A percentile compares a stretch with the other conserved stretches of the same genome.
Evolutionary conservation across 2,888 invertebrate species (phyloP).

Genomic region (Merodon equestris): DNA sequence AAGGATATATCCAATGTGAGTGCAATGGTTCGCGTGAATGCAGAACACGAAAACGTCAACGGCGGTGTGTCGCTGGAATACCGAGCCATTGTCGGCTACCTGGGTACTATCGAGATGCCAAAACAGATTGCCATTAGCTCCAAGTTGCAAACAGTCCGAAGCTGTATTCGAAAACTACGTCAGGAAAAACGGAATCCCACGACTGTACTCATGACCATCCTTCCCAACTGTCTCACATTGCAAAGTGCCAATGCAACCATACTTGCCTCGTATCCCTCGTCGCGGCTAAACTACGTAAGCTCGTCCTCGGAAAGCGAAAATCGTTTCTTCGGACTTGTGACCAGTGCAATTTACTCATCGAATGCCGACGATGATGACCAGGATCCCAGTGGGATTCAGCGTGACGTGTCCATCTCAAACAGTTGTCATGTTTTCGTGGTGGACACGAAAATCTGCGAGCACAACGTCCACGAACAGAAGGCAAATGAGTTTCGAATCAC

Average conservation of each 20-base stretch:
- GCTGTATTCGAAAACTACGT: conserved; percentile 92
- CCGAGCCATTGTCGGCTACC: conserved; percentile 93
- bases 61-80: conserved; percentile 83
- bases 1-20: conserved; percentile 79
- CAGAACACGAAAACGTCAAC: conserved; percentile 69
- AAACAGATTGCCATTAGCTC: conserved; percentile 87
- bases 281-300: conserved; percentile 92
- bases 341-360: conserved; percentile 84
- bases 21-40: conserved; percentile 76
- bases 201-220: conserved; percentile 90
- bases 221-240: conserved; percentile 88
- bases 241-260: conserved; percentile 88
- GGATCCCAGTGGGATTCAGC: conserved; percentile 60
- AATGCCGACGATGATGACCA: conserved; percentile 77
- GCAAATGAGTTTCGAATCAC: conserved; percentile 91
- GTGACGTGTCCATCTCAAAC: conserved; percentile 84
- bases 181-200: conserved; percentile 93
- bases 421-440: conserved; percentile 98
- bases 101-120: conserved; percentile 98
- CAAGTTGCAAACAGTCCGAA: conserved; percentile 88
- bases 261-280: conserved; percentile 92
- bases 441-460: conserved; percentile 91
- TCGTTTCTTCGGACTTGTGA: conserved; percentile 95
- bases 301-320: conserved; percentile 94
- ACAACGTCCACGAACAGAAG: conserved; percentile 88